phyloP scores from a whole-genome alignment of 2,888 invertebrate species.

The Bellardia pandia region DNA sequence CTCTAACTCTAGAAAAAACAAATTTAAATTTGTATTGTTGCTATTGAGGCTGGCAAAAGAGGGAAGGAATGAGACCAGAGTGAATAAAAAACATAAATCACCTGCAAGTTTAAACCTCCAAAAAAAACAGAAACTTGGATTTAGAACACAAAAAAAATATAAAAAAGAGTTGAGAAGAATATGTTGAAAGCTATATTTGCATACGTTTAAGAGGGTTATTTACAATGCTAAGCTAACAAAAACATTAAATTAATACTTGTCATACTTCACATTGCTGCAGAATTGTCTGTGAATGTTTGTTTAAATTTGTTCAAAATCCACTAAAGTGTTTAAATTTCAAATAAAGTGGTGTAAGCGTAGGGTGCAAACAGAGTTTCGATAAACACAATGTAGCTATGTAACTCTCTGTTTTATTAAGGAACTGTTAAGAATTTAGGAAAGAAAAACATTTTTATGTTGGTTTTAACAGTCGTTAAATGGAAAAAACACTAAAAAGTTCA shows the following conservation, averaged over 20 bases:
- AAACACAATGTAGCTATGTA: neutral
- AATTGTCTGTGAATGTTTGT: neutral
- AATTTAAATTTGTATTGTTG: conserved; percentile 52
- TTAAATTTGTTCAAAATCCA: neutral
- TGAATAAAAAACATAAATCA: conserved; percentile 41
- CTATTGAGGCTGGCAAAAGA: neutral
- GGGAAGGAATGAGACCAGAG: conserved; percentile 12
- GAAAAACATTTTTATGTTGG: conserved; percentile 43
- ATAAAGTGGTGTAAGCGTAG: neutral
- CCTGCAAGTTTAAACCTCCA: conserved; percentile 6
- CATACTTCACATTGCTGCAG: neutral
- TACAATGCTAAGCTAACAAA: neutral
- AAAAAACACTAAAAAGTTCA: conserved; percentile 25
- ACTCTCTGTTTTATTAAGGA: neutral
- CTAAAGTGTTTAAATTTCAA: neutral
- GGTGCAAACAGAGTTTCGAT: neutral
- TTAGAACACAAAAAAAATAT: neutral
- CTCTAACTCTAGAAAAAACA: conserved; percentile 5
- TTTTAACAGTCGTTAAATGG: conserved; percentile 14
- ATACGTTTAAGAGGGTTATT: neutral
- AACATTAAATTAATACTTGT: too few relatives aligned
- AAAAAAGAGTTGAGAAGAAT: neutral
- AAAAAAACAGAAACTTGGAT: neutral
- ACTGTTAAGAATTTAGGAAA: conserved; percentile 24
- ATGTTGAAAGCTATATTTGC: neutral